Base-by-base conservation (phyloP, 2,888 invertebrate species). In the Gymnoscelis rufifasciata region DNA sequence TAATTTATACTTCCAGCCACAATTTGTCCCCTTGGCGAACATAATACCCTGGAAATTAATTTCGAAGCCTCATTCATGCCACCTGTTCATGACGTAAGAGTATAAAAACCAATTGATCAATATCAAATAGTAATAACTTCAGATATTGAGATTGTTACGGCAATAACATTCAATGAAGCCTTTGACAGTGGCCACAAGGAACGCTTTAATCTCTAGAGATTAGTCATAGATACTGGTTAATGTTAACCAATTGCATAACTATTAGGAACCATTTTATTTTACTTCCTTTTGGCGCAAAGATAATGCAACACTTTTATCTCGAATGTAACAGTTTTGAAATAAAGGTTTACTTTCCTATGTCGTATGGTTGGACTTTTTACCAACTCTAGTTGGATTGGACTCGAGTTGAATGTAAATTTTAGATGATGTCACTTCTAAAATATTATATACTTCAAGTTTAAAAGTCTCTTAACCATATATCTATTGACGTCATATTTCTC, bases 201-300 rank as follows among this genome's bases (percentile, higher is more conserved):
- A 36, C 23, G 35, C 35, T 35, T 35, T 35, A 10, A 35, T 35
- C 35, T 7, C 15, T 33, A 6, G 14, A 14, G 15, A 15, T 35
- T 15, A 15, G 19, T 23, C 10, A 35, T 11, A 19, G 35, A 35
- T 10, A 10, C 14, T n/a, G 19, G 2, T 19, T 5, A 3, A 19
- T 19, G 19, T 19, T 19, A 19, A 19, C 19, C 19, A 19, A 33
- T 33, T 33, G n/a, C 15, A 7, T 33, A 30, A 30, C 30, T 14
- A 6, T 15, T 15, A 33, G 14, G 8, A 19, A 19, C 19, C 5
- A 19, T 19, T 19, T 19, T 19, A 19, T 19, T 19, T 19, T 3
- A 19, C 19, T 19, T 19, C 19, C 19, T 19, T 19, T 19, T 19
- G 19, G 3, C 19, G 19, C 5, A 19, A 19, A 19, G 19, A 3